phyloP scores from a whole-genome alignment of 2,888 invertebrate species.

The Drosophila prostipennis region DNA sequence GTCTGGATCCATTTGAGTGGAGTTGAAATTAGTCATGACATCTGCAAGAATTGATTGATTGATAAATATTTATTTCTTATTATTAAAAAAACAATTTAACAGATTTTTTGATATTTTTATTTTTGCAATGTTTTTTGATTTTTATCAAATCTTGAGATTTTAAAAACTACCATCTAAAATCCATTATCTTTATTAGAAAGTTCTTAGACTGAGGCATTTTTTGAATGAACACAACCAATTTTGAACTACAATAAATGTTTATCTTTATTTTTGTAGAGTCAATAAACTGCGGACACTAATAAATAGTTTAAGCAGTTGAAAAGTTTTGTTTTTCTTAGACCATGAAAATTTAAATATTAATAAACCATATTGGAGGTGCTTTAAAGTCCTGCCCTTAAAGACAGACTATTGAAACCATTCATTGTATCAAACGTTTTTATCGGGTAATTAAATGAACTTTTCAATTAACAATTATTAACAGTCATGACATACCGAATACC shows the following conservation, averaged over 20 bases:
- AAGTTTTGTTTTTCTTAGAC: neutral
- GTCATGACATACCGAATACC: neutral
- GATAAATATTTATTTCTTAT: too few species aligned
- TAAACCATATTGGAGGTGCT: too few species aligned
- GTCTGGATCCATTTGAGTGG: neutral
- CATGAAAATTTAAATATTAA: neutral
- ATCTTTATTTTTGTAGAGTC: neutral
- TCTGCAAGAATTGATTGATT: neutral
- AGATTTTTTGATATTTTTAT: neutral
- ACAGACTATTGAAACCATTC: neutral
- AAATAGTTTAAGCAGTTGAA: neutral
- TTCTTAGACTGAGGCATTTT: neutral
- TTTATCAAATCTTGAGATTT: neutral
- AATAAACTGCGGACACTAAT: neutral
- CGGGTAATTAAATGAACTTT: neutral
- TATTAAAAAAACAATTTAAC: neutral
- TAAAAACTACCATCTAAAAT: neutral
- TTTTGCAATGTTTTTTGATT: neutral
- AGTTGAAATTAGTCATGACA: conserved; percentile 6
- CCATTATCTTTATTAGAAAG: neutral
- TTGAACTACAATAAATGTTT: neutral
- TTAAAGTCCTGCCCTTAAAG: neutral
- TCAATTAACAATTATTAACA: conserved; percentile 5
- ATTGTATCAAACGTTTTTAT: neutral
- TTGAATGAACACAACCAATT: neutral